phyloP scores from a whole-genome alignment of 2,113 vertebrate genomes.

The Zootoca vivipara region DNA sequence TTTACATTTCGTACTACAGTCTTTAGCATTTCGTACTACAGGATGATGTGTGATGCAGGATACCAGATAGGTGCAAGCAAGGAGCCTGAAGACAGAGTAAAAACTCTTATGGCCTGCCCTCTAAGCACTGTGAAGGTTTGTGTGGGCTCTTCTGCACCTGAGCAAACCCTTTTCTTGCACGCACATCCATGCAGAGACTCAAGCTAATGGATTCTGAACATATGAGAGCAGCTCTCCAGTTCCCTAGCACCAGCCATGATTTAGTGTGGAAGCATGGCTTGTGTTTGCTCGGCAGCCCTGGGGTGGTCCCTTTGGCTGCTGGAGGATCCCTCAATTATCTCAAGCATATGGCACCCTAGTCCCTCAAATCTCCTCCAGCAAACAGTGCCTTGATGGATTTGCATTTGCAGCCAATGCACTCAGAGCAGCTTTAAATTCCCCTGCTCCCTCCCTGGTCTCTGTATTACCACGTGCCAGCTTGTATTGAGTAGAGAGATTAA shows the following conservation, averaged over 20 bases:
- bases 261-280: not conserved
- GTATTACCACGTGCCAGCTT: not conserved
- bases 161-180: not conserved
- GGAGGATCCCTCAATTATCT: not conserved
- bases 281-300: not conserved
- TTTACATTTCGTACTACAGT: too few species aligned
- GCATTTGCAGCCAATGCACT: not conserved
- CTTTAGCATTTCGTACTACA: too few species aligned
- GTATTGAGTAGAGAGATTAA: not conserved
- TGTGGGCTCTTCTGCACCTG: not conserved
- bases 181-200: not conserved
- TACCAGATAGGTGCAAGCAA: not conserved
- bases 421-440: not conserved
- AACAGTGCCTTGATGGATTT: constrained; percentile 20
- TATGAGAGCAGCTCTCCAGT: not conserved
- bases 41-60: too few species aligned
- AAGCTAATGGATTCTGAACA: not conserved
- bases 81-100: not conserved
- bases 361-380: not conserved
- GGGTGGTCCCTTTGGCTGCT: not conserved
- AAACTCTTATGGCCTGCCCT: too few species aligned
- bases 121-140: not conserved
- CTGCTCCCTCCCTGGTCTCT: not conserved
- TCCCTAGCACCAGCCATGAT: not conserved
- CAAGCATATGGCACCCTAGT: not conserved